Conservation (phyloP, 1,140 invertebrate species). For the Pseudobourletiella spinata region DNA sequence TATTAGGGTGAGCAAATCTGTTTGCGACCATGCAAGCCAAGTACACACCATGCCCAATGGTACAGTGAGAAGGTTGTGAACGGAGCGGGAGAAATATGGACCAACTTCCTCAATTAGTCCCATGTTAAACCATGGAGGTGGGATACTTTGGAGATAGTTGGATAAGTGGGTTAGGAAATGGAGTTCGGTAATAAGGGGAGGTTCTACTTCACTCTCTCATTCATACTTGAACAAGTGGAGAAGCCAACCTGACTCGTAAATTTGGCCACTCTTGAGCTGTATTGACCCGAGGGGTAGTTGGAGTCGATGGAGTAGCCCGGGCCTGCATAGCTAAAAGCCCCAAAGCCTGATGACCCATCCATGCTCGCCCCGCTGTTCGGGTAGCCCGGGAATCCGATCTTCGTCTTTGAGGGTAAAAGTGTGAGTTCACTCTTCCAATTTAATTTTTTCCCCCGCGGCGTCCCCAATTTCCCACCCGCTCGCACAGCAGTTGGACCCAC, state of each 20-base stretch:
- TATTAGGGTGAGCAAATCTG: too few species aligned
- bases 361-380: background rate
- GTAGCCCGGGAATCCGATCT: constrained; percentile 20
- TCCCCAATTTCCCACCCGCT: background rate
- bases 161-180: too few species aligned
- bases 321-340: background rate
- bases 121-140: too few species aligned
- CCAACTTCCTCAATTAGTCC: too few species aligned
- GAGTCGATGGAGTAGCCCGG: background rate
- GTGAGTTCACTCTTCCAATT: constrained; percentile 36
- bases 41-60: too few species aligned
- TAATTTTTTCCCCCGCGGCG: constrained; percentile 24
- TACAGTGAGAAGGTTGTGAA: too few species aligned
- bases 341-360: background rate
- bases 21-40: too few species aligned
- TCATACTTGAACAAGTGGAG: too few species aligned
- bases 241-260: constrained; percentile 36
- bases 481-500: background rate
- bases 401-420: constrained; percentile 31
- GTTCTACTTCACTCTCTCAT: too few species aligned
- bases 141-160: too few species aligned
- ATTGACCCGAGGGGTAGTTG: constrained; percentile 22
- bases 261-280: constrained; percentile 32
- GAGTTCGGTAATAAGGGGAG: too few species aligned
- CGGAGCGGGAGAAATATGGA: too few species aligned